Base-by-base conservation (phyloP, 2,797 vertebrate species). In the Hephaestus fuliginosus region DNA sequence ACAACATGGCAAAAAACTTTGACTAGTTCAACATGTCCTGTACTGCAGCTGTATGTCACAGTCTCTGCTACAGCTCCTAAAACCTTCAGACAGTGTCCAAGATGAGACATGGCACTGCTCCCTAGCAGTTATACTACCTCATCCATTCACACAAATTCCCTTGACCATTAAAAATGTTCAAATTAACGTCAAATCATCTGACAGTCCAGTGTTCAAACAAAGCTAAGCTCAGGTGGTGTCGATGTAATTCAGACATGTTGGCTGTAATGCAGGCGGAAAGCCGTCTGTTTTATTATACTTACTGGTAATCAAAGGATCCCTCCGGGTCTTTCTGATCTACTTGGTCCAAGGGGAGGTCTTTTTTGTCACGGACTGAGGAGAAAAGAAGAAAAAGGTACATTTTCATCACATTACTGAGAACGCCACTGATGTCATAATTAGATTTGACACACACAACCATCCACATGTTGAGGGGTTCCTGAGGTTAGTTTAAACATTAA, bases 241-340 rank as follows among this genome's bases (percentile, higher is more conserved):
- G 11, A 18, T 30, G 52, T 39, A 36, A 49, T 18, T 60, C 6
- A 66, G 9, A 46, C 25, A 57, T 43, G 46, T 51, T 2, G 1
- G 22, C 52, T 20, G 20, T 52, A 30, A 72, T 12, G 15, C 12
- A 52, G 36, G n/a, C 11, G 22, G 39, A 44, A 1, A 22, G 9
- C 36, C 22, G 46, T 18, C 39, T 74, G 53, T 63, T 74, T 41
- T 4, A 55, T 76, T 67, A 68, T 79, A 95, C 96, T 56, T 95
- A 99, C 98, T 97, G 98, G 95, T 99, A 99, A 93, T 99, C 98
- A 60, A 99, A 99, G 0, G 98, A 99, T 64, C 98, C 98, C 0
- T 99, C 97, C 69, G 97, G 97, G 80, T 98, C 97, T 70, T 99
- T 99, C 88, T 97, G 97, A 86, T 98, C 98, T 75, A 98, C 97